phyloP scores from a whole-genome alignment of 2,888 invertebrate species.

The Acronicta alni region DNA sequence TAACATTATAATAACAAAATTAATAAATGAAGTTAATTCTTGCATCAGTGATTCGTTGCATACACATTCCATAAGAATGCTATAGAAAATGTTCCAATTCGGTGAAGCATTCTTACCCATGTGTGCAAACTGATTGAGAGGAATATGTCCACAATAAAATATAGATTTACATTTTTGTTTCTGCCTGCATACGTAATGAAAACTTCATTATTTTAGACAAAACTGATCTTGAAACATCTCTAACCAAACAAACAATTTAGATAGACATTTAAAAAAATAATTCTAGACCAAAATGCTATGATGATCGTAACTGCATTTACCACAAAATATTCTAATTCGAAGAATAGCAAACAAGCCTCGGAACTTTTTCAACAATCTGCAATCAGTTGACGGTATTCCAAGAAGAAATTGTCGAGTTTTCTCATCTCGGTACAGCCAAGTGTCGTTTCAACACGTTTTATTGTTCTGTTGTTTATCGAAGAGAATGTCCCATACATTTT shows the following conservation, averaged over 20 bases:
- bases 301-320: neutral
- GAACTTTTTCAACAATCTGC: conserved; percentile 9
- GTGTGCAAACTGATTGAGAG: no score
- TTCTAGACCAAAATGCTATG: neutral
- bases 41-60: no score
- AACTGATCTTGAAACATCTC: neutral
- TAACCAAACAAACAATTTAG: neutral
- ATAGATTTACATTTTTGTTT: neutral
- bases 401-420: conserved; percentile 5
- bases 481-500: neutral
- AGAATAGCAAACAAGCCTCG: conserved; percentile 4
- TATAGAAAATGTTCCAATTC: no score
- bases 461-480: neutral
- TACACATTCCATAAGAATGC: no score
- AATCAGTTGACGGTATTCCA: conserved; percentile 15
- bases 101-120: no score
- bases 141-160: no score
- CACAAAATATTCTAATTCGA: conserved; percentile 2
- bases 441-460: conserved; percentile 10
- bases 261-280: neutral
- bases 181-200: neutral
- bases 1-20: no score
- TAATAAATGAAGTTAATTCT: no score
- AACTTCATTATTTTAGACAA: no score
- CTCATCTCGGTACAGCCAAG: neutral